phyloP scores from a whole-genome alignment of 2,888 invertebrate species.

The Thera britannica region DNA sequence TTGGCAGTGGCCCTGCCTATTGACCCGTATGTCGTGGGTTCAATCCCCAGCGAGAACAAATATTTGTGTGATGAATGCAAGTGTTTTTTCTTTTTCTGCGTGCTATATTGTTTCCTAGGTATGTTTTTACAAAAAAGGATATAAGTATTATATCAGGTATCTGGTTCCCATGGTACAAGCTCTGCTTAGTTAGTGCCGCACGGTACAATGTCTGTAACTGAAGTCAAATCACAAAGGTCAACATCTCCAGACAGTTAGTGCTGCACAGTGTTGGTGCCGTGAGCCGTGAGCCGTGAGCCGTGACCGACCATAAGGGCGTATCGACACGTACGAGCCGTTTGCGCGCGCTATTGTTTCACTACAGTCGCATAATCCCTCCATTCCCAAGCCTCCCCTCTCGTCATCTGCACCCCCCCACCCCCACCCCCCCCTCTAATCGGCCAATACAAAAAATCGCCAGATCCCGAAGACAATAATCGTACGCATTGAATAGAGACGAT shows the following conservation, averaged over 20 bases:
- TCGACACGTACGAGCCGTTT: constrained; percentile 38
- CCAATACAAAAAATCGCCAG: constrained; percentile 48
- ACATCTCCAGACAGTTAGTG: too few species aligned
- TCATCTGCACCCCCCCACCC: neutral
- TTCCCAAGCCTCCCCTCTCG: constrained; percentile 44
- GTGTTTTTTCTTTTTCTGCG: too few species aligned
- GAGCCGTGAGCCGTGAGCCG: neutral
- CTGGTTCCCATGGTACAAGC: too few species aligned
- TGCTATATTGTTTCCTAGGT: too few species aligned
- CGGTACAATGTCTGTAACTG: neutral
- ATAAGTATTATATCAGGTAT: too few species aligned
- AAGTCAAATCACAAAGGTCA: neutral
- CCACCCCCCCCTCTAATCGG: constrained; percentile 37
- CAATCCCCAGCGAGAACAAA: too few species aligned
- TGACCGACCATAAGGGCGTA: constrained; percentile 34
- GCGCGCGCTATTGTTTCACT: constrained; percentile 42
- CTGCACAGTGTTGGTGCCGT: too few species aligned
- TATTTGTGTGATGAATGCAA: too few species aligned
- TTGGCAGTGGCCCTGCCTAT: too few species aligned
- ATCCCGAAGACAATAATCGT: constrained; percentile 52
- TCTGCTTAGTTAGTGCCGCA: too few species aligned
- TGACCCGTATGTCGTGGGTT: too few species aligned
- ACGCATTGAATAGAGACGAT: constrained; percentile 53
- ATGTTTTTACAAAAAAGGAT: too few species aligned
- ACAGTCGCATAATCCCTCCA: constrained; percentile 46